A percentile compares a stretch with the other conserved stretches of the same genome.
Evolutionary conservation across 2,113 vertebrate genomes (phyloP).

Genomic region (Dolichallabes microphthalmus): DNA sequence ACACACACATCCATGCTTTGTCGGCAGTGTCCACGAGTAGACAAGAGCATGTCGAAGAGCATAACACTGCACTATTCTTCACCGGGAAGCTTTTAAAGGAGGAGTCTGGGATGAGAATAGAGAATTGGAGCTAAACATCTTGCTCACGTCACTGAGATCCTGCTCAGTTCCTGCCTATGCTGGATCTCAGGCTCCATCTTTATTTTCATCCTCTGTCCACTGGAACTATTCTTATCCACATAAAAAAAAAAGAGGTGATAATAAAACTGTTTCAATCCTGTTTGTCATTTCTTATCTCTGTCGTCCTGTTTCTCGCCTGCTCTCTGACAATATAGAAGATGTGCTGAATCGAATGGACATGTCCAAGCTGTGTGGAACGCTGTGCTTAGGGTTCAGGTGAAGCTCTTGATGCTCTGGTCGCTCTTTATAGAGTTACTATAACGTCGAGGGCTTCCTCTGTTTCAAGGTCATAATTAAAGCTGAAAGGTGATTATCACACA

Average conservation of each 20-base stretch:
- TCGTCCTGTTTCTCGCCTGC: not conserved
- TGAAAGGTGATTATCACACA: not conserved
- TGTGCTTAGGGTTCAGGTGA: not conserved
- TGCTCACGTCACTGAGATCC: not conserved
- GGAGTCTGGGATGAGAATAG: not conserved
- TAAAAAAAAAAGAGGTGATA: too few species aligned
- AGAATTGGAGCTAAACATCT: not conserved
- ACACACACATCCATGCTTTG: not conserved
- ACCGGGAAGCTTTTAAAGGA: not conserved
- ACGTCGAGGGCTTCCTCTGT: not conserved
- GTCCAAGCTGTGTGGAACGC: not conserved
- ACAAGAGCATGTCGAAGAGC: constrained; percentile 32
- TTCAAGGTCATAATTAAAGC: not conserved
- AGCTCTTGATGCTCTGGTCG: not conserved
- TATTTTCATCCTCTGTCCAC: not conserved
- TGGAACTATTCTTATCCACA: not conserved
- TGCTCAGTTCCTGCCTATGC: not conserved
- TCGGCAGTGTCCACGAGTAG: constrained; percentile 5
- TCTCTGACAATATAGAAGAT: not conserved
- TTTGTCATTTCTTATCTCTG: not conserved
- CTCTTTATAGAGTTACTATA: not conserved
- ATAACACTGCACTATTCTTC: not conserved
- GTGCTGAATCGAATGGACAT: not conserved
- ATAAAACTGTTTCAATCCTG: not conserved
- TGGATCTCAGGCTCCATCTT: not conserved